These are phyloP conservation scores for Heliconius erato DNA, from an alignment of 2,888 invertebrate genomes.

Conservation along the genomic window DNA sequence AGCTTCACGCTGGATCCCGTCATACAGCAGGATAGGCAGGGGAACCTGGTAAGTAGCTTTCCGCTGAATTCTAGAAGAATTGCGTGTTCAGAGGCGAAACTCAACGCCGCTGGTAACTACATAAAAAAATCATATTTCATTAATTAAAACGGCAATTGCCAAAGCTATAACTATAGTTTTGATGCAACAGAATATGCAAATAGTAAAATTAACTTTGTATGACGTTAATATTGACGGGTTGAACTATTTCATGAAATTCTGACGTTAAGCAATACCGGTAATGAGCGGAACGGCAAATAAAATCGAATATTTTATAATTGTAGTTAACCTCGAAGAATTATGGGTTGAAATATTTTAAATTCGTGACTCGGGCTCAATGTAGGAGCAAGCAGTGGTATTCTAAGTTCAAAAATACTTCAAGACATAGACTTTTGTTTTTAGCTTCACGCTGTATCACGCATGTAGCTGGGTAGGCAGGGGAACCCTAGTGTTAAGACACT, in stretches of 20 bases:
- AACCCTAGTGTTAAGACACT: not conserved
- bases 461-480: not conserved
- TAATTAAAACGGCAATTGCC: slow-evolving; percentile 29
- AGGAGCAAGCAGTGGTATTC: not conserved
- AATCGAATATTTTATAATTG: slow-evolving; percentile 38
- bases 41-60: too few species aligned
- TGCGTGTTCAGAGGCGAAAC: too few species aligned
- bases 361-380: not conserved
- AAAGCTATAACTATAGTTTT: slow-evolving; percentile 30
- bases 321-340: slow-evolving; percentile 42
- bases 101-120: not conserved
- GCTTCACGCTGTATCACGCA: not conserved
- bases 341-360: slow-evolving; percentile 16
- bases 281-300: slow-evolving; percentile 51
- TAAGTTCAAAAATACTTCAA: not conserved
- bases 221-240: slow-evolving; percentile 40
- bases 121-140: not conserved
- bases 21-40: too few species aligned
- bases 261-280: slow-evolving; percentile 49
- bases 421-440: not conserved
- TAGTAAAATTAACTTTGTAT: slow-evolving; percentile 39
- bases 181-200: slow-evolving; percentile 44
- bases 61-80: too few species aligned
- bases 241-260: slow-evolving; percentile 45
- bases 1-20: too few species aligned